phyloP scores from a whole-genome alignment of 2,113 vertebrate genomes.

The Nestor notabilis region DNA sequence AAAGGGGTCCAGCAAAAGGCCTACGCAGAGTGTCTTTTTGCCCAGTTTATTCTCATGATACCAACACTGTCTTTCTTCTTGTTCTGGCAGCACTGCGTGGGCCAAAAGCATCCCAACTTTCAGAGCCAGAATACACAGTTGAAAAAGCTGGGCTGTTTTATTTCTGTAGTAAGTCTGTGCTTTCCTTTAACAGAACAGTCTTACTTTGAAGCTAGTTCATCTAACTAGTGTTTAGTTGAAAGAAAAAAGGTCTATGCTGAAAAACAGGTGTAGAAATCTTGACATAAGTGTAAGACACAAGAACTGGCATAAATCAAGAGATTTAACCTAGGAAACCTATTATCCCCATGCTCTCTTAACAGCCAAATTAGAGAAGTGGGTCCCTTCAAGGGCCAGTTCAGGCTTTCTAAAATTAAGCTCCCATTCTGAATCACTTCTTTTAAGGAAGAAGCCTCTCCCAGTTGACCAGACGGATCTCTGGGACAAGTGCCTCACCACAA shows the following conservation, averaged over 20 bases:
- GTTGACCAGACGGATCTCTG: background rate
- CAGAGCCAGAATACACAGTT: background rate
- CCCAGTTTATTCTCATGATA: background rate
- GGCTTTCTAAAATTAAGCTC: background rate
- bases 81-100: background rate
- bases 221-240: background rate
- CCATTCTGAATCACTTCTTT: background rate
- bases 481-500: background rate
- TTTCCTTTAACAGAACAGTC: background rate
- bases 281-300: background rate
- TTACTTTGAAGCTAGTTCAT: background rate
- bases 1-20: background rate
- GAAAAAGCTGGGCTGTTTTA: background rate
- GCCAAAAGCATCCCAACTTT: background rate
- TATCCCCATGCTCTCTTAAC: background rate
- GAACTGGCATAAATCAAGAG: background rate
- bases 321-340: background rate
- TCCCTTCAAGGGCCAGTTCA: background rate
- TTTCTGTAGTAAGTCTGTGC: background rate
- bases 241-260: background rate
- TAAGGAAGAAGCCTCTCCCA: background rate
- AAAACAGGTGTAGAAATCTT: background rate
- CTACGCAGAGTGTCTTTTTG: background rate
- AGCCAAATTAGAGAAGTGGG: background rate
- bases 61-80: background rate